phyloP scores from a whole-genome alignment of 2,888 invertebrate species.

The Lottia gigantea region DNA sequence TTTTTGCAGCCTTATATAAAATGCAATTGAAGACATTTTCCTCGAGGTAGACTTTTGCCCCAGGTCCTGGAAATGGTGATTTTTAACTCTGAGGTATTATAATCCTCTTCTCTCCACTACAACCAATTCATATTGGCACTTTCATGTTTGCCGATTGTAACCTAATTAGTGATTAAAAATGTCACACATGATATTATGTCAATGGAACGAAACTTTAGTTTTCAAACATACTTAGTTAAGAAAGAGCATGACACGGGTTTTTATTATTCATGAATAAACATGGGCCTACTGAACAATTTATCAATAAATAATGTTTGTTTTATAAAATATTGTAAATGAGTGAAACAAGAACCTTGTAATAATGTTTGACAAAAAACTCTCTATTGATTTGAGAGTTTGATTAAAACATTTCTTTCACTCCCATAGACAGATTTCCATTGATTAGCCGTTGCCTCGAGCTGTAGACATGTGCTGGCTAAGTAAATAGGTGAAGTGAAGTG shows the following conservation, averaged over 20 bases:
- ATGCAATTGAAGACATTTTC: no score
- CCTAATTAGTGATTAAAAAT: no score
- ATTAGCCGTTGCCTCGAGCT: neutral
- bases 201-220: no score
- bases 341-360: neutral
- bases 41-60: no score
- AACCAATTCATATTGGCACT: no score
- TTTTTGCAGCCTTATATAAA: no score
- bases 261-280: neutral
- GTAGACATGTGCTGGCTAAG: slow-evolving; percentile 8
- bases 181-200: no score
- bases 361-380: neutral
- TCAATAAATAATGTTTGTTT: neutral
- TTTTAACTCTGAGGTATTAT: no score
- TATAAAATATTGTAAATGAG: neutral
- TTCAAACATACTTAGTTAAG: no score
- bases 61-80: no score
- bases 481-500: slow-evolving; percentile 18
- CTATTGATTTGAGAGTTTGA: neutral
- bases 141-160: no score
- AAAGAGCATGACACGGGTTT: neutral
- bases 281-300: neutral
- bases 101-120: no score
- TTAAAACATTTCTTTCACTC: neutral
- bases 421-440: neutral